A percentile compares a stretch with the other conserved stretches of the same genome.
Conservation (phyloP, 2,797 vertebrate genomes). For the Phrynocephalus guinanensis region DNA sequence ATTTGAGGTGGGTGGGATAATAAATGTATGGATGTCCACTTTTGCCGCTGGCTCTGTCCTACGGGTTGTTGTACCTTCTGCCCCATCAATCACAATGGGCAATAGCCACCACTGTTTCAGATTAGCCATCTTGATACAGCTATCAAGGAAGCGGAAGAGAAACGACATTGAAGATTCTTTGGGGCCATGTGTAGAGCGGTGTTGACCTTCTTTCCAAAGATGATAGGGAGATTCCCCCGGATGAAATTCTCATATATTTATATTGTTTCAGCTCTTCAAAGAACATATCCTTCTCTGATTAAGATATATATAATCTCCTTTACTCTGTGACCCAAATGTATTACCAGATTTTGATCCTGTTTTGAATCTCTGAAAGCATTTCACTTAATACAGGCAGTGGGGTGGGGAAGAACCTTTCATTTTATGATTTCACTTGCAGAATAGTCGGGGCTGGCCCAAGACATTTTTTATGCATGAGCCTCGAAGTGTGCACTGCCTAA, state of each 20-base stretch:
- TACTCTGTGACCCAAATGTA: not conserved
- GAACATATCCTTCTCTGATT: constrained; percentile 11
- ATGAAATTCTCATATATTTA: constrained; percentile 10
- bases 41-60: no score
- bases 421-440: not conserved
- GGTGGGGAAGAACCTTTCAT: constrained; percentile 3
- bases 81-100: no score
- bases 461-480: not conserved
- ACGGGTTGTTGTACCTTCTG: no score
- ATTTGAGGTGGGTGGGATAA: no score
- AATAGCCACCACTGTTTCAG: no score
- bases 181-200: no score
- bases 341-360: constrained; percentile 19
- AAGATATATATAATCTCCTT: constrained; percentile 40
- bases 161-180: not conserved
- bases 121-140: no score
- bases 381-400: constrained; percentile 6
- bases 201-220: not conserved
- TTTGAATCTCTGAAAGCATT: not conserved
- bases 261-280: constrained; percentile 7
- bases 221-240: not conserved
- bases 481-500: not conserved
- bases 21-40: no score
- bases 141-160: not conserved
- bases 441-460: not conserved